These are phyloP conservation scores for Micromussa lordhowensis DNA, from an alignment of 92 coral and sea anemone genomes.

Conservation along the genomic window DNA sequence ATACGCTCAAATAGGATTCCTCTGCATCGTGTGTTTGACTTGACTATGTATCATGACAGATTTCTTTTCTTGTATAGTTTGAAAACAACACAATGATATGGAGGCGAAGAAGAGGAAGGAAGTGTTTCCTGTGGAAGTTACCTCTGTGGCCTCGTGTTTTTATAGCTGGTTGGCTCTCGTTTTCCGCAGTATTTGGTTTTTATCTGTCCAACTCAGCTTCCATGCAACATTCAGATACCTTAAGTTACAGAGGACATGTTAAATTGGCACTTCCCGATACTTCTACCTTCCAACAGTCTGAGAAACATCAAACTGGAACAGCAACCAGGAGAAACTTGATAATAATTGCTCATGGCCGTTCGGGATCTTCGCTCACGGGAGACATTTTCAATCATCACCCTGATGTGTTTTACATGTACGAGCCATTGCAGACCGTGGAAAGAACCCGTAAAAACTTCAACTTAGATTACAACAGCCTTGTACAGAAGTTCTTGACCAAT, in stretches of 20 bases:
- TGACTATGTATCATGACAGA: neutral
- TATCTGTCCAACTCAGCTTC: constrained; percentile 3
- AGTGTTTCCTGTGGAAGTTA: neutral
- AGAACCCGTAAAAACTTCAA: neutral
- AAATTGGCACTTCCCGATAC: neutral
- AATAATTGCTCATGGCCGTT: constrained; percentile 28
- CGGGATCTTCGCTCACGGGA: constrained; percentile 32
- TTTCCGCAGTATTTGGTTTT: constrained; percentile 8
- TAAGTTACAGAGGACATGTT: neutral
- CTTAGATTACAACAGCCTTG: constrained; percentile 15
- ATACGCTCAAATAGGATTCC: no score
- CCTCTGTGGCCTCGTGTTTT: neutral
- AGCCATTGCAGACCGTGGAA: constrained; percentile 51
- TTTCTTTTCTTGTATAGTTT: neutral
- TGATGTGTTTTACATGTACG: constrained; percentile 48
- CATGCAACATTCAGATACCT: neutral
- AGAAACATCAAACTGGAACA: neutral
- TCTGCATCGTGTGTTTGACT: no score
- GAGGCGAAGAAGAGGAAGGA: constrained; percentile 6
- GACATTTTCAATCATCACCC: constrained; percentile 53
- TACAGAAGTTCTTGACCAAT: neutral
- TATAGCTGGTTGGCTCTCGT: neutral
- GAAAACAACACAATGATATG: neutral
- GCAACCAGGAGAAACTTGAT: constrained; percentile 12
- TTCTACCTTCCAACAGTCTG: neutral